phyloP scores from a whole-genome alignment of 2,113 vertebrate genomes.

The Hemicordylus capensis region DNA sequence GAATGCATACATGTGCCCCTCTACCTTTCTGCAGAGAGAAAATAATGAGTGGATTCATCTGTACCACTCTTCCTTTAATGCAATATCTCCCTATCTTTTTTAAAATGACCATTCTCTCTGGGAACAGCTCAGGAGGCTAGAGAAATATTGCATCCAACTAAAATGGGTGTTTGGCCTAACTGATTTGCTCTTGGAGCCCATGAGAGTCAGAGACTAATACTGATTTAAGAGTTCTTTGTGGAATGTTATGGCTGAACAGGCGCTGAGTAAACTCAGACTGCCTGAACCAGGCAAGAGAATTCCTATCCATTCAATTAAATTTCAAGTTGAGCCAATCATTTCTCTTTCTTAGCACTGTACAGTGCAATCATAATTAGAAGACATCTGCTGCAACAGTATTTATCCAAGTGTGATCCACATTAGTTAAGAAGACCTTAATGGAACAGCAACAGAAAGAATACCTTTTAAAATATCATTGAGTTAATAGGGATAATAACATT shows the following conservation, averaged over 20 bases:
- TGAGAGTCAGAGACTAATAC: too few species aligned
- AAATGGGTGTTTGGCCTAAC: too few species aligned
- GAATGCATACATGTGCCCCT: too few species aligned
- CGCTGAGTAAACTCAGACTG: conserved; percentile 22
- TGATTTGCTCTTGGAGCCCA: too few species aligned
- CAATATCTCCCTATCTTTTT: too few species aligned
- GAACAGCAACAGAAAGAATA: neutral
- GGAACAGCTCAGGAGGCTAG: neutral
- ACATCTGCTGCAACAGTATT: conserved; percentile 33
- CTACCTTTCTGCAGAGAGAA: too few species aligned
- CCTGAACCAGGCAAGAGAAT: conserved; percentile 13
- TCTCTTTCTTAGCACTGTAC: conserved; percentile 17
- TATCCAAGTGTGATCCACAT: conserved; percentile 16
- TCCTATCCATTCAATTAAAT: neutral
- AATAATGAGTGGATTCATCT: too few species aligned
- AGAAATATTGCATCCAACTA: neutral
- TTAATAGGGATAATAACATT: conserved; percentile 23
- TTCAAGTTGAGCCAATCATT: conserved; percentile 29
- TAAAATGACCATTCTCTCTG: too few species aligned
- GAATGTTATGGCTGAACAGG: neutral
- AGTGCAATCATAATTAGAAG: conserved; percentile 15
- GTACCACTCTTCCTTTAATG: too few species aligned
- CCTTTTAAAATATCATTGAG: conserved; percentile 31
- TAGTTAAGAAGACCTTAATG: conserved; percentile 20
- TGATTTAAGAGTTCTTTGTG: neutral